Evolutionary conservation across 1,140 invertebrate species (phyloP).

Genomic region (Neodiprion pinetum): DNA sequence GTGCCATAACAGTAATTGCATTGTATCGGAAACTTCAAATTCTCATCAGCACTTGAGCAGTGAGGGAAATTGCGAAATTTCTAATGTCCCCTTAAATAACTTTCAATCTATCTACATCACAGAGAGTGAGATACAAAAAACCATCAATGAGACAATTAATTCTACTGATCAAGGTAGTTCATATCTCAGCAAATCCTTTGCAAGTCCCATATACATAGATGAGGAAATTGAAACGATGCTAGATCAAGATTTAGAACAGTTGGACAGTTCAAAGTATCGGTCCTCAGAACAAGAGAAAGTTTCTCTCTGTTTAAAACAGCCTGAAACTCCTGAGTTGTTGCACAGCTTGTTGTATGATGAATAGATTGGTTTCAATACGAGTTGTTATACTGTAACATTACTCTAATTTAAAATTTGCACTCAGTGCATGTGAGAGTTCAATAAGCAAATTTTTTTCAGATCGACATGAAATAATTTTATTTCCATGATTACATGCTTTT

Average conservation of each 20-base stretch:
- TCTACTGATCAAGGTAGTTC: conserved; percentile 40
- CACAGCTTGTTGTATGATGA: conserved; percentile 55
- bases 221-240: conserved; percentile 55
- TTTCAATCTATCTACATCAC: conserved; percentile 49
- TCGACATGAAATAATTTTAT: neutral
- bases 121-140: conserved; percentile 53
- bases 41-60: neutral
- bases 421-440: neutral
- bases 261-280: conserved; percentile 46
- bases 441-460: neutral
- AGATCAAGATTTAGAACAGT: conserved; percentile 45
- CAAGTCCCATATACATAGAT: conserved; percentile 51
- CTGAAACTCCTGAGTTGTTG: conserved; percentile 53
- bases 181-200: conserved; percentile 49
- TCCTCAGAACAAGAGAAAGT: conserved; percentile 43
- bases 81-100: conserved; percentile 34
- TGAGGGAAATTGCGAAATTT: conserved; percentile 18
- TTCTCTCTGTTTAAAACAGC: conserved; percentile 50
- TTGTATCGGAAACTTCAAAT: neutral
- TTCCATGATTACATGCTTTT: conserved; percentile 5
- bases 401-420: too few relatives aligned
- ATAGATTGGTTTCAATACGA: conserved; percentile 17
- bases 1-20: conserved; percentile 41
- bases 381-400: neutral
- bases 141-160: conserved; percentile 53